These are phyloP conservation scores for Syrista parreyssii DNA, from an alignment of 2,888 invertebrate species.

Conservation along the genomic window DNA sequence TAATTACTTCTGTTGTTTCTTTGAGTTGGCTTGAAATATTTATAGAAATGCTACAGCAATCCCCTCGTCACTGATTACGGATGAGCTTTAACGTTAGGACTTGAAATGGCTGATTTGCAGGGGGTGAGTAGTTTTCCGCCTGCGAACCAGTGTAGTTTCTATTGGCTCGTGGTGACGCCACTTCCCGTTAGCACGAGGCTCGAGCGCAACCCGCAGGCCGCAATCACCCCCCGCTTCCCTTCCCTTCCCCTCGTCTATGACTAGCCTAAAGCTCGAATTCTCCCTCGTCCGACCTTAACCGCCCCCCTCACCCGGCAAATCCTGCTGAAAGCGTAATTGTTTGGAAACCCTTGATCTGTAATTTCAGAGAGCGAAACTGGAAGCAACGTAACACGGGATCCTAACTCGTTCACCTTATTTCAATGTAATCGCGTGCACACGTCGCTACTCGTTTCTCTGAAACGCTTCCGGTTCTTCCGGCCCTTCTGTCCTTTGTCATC, in stretches of 20 bases:
- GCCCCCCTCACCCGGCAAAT: constrained; percentile 26
- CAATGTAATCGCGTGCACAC: constrained; percentile 20
- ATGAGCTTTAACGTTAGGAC: too few relatives aligned
- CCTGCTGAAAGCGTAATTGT: constrained; percentile 49
- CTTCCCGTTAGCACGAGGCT: constrained; percentile 52
- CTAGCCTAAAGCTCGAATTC: constrained; percentile 12
- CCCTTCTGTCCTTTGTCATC: too few relatives aligned
- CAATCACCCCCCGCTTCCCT: constrained; percentile 39
- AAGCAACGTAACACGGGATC: constrained; percentile 39
- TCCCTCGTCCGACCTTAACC: constrained; percentile 11
- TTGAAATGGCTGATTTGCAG: too few relatives aligned
- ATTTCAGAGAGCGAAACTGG: constrained; percentile 39
- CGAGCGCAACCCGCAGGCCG: constrained; percentile 54
- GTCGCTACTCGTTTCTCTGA: constrained; percentile 12
- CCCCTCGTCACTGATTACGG: too few relatives aligned
- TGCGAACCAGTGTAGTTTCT: constrained; percentile 22
- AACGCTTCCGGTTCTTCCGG: neutral
- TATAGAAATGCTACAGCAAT: too few relatives aligned
- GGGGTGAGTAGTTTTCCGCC: too few relatives aligned
- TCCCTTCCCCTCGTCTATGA: neutral
- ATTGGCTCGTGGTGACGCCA: constrained; percentile 47
- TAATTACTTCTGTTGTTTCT: too few relatives aligned
- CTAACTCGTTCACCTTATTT: neutral
- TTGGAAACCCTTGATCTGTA: constrained; percentile 49
- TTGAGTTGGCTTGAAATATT: too few relatives aligned